Evolutionary conservation across 2,888 invertebrate species (phyloP).

Genomic region (Allacma fusca): DNA sequence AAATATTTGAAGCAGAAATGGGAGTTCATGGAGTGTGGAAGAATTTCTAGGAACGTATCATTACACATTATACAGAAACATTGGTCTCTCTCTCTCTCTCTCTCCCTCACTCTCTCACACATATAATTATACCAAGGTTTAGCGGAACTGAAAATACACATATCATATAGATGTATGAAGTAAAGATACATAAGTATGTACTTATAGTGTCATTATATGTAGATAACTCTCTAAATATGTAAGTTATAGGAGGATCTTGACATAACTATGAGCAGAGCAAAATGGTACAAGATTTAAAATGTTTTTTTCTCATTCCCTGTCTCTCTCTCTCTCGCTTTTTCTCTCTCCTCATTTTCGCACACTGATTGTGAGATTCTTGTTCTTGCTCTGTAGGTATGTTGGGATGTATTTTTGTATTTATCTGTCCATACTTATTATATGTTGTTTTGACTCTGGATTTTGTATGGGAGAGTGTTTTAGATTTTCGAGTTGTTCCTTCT

Average conservation of each 20-base stretch:
- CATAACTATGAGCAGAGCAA: constrained; percentile 3
- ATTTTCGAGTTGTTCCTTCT: not conserved
- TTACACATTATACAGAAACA: not conserved
- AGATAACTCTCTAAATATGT: not conserved
- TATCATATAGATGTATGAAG: no score
- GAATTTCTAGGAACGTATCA: constrained; percentile 33
- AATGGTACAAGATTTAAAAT: not conserved
- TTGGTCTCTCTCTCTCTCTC: constrained; percentile 1
- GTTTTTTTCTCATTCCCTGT: not conserved
- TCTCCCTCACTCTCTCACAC: not conserved
- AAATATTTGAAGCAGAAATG: constrained; percentile 46
- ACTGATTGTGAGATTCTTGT: not conserved
- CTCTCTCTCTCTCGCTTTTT: not conserved
- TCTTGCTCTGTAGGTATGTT: not conserved
- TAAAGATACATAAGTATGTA: not conserved
- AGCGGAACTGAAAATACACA: no score
- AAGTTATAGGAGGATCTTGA: not conserved
- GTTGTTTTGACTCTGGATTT: not conserved
- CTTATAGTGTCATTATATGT: not conserved
- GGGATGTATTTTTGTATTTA: not conserved
- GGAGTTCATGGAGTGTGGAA: constrained; percentile 44
- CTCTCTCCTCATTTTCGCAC: not conserved
- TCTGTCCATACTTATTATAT: no score
- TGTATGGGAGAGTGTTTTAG: not conserved
- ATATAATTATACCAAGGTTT: no score